These are phyloP conservation scores for Phodopus roborovskii DNA, from an alignment of 2,113 vertebrate genomes.

Conservation along the genomic window DNA sequence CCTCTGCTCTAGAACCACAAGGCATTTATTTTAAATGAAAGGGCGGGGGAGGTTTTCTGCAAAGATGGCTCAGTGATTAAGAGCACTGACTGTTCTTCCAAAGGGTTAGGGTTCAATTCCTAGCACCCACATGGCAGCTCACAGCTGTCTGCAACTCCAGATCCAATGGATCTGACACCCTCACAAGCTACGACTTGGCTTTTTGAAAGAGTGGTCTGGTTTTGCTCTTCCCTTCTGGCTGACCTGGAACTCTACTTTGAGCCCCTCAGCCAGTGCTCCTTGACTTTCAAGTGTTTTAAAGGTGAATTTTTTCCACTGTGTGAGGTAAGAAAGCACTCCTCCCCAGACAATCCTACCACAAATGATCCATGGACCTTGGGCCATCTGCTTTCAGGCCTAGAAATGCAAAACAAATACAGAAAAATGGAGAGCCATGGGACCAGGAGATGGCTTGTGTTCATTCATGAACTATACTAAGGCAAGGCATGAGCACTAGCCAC, in stretches of 20 bases:
- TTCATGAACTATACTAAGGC: neutral
- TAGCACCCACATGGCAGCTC: neutral
- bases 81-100: neutral
- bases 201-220: neutral
- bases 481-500: accelerated
- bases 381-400: neutral
- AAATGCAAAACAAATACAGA: neutral
- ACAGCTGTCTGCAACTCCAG: neutral
- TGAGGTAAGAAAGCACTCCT: neutral
- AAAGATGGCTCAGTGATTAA: neutral
- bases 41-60: neutral
- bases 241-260: neutral
- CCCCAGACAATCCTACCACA: neutral
- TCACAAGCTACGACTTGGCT: neutral
- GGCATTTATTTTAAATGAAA: neutral
- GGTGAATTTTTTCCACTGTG: neutral
- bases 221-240: neutral
- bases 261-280: neutral
- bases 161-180: neutral
- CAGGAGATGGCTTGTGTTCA: neutral
- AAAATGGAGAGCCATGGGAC: neutral
- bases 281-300: slow-evolving; percentile 3
- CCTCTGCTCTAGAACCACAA: neutral
- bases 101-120: neutral
- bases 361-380: neutral